Base-by-base conservation (phyloP, 2,113 vertebrate genomes). In the Psittacus erithacus region DNA sequence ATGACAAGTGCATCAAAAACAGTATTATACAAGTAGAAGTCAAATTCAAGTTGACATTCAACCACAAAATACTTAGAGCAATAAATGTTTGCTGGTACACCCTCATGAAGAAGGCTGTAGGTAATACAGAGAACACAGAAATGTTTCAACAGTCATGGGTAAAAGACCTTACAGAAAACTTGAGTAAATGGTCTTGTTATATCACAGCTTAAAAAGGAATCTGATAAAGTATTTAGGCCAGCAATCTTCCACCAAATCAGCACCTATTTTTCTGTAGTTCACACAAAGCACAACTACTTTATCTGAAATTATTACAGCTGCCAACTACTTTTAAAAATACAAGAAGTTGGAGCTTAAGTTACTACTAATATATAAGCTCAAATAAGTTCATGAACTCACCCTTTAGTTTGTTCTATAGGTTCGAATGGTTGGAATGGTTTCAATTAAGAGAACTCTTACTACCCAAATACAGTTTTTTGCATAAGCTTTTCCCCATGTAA, bases 351-450 rank as follows among this genome's bases (percentile, higher is more conserved):
- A 94, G 53, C 50, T 86, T 75, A 94, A 90, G 71, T 83, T 93
- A 86, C 83, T 70, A 83, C 80, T 88, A 95, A 88, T 62, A 95
- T 35, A 47, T 16, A 86, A 92, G 24, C 89, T 88, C 75, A 82
- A 69, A 28, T 68, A 75, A 94, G 68, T 88, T 95, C 91, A 92
- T 80, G 83, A 96, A 96, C 73, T 88, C 75, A 69, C 25, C 63
- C 63, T 86, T 79, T 50, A 73, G 76, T 57, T 93, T 44, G 59
- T 80, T 83, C 89, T 49, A 39, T 7, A 69, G 73, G 64, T 65
- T 93, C 68, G 49, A 96, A 44, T 17, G 59, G 50, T 29, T 53
- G 52, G 82, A 59, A 83, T 84, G 95, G 80, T 90, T 97, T 97
- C 80, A 96, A 93, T 90, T 93, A 95, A 38, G 68, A 65, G 53